phyloP scores from a whole-genome alignment of 2,888 invertebrate species.

The Carterocephalus palaemon region DNA sequence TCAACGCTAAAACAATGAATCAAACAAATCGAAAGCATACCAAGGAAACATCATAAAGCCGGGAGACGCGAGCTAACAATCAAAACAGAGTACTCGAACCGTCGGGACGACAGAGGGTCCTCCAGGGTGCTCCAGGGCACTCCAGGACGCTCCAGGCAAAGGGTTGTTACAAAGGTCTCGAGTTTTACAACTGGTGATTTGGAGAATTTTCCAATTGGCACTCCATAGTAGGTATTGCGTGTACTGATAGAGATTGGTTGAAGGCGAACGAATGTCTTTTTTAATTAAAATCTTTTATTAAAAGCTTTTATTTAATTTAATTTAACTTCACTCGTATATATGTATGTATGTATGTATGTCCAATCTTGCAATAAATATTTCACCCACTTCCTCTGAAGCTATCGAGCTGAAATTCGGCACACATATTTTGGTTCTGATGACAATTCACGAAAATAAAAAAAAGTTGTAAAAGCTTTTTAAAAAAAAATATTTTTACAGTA shows the following conservation, averaged over 20 bases:
- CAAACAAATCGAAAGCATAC: conserved; percentile 13
- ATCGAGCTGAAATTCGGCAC: too few species aligned
- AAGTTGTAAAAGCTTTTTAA: too few species aligned
- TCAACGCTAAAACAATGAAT: neutral
- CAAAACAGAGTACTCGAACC: conserved; percentile 38
- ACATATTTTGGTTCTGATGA: too few species aligned
- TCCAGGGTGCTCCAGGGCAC: conserved; percentile 27
- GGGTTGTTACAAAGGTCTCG: conserved; percentile 67
- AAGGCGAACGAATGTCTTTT: neutral
- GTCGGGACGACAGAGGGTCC: conserved; percentile 46
- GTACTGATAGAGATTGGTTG: conserved; percentile 31
- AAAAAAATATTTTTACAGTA: too few species aligned
- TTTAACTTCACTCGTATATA: too few species aligned
- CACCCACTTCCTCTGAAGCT: too few species aligned
- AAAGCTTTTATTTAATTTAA: too few species aligned
- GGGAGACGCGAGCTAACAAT: conserved; percentile 35
- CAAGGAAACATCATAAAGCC: conserved; percentile 5
- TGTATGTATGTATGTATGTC: too few species aligned
- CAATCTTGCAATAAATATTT: too few species aligned
- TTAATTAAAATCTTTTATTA: too few species aligned
- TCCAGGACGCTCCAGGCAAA: conserved; percentile 44
- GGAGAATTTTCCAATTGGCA: conserved; percentile 68
- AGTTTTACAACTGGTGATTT: conserved; percentile 70
- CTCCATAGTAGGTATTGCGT: conserved; percentile 41
- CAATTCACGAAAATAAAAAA: too few species aligned